Conservation (phyloP, 1,140 invertebrate genomes). For the Drosophila lacertosa region DNA sequence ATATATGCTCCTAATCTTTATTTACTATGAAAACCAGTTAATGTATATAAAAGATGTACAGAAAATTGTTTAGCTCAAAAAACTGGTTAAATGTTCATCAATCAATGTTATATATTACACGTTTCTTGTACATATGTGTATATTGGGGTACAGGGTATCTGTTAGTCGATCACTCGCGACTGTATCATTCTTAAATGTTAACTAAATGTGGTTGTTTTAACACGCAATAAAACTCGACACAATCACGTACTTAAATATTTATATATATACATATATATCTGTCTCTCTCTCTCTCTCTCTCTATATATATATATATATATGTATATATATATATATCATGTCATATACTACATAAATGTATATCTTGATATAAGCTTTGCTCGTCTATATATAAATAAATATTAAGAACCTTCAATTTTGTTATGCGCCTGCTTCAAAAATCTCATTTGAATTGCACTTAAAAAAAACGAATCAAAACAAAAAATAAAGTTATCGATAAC, state of each 20-base stretch:
- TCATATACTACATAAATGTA: slow-evolving; percentile 4
- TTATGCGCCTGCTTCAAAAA: slow-evolving; percentile 9
- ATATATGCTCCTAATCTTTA: no score
- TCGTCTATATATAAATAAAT: slow-evolving; percentile 17
- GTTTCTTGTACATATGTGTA: neutral
- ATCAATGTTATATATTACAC: neutral
- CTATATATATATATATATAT: neutral
- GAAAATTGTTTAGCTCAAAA: no score
- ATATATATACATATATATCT: slow-evolving; percentile 17
- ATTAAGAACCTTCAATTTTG: neutral
- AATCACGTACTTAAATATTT: slow-evolving; percentile 5
- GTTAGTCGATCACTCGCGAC: neutral
- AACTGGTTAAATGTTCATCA: no score
- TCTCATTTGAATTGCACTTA: neutral
- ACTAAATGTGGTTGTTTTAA: neutral
- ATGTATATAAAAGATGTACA: no score
- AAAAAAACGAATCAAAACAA: no score
- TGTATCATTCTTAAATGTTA: neutral
- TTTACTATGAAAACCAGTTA: no score
- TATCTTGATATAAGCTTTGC: slow-evolving; percentile 33
- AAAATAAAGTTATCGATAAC: neutral
- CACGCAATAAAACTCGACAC: neutral
- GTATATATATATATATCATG: slow-evolving; percentile 17
- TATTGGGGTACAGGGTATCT: slow-evolving; percentile 4
- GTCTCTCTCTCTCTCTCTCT: no score